phyloP scores from a whole-genome alignment of 1,140 invertebrate genomes.

The Pseudomyrmex pallidus region DNA sequence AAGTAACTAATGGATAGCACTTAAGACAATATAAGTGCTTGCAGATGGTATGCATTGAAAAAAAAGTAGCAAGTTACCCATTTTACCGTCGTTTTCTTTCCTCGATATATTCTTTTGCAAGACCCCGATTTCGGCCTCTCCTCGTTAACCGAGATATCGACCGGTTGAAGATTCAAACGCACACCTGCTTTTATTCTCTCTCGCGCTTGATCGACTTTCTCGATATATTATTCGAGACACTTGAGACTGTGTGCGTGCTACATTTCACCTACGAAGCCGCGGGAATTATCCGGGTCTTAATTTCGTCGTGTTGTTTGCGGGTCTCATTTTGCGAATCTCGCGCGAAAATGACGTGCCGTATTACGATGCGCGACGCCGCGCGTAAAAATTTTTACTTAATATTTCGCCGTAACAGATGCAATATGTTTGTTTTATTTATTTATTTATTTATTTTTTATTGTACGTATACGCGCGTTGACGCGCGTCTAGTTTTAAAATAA shows the following conservation, averaged over 20 bases:
- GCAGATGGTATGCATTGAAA: no score
- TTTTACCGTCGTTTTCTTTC: slow-evolving; percentile 33
- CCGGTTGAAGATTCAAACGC: background rate
- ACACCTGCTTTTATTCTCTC: slow-evolving; percentile 13
- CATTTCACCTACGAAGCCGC: background rate
- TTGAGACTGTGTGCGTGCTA: background rate
- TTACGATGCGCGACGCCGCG: no score
- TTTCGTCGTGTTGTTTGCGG: background rate
- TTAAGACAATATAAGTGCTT: no score
- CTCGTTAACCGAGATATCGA: slow-evolving; percentile 13
- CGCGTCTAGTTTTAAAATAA: no score
- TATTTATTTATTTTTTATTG: no score
- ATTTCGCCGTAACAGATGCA: no score
- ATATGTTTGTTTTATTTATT: no score
- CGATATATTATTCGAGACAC: background rate
- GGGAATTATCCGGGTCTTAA: slow-evolving; percentile 1
- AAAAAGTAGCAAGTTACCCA: slow-evolving; percentile 40
- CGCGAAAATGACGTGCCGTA: background rate
- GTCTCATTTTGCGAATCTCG: no score
- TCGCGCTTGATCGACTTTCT: slow-evolving; percentile 22
- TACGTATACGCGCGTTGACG: no score
- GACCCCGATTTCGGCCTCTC: background rate
- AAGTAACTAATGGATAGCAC: no score
- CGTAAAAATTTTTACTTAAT: no score
- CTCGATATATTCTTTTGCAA: slow-evolving; percentile 30